phyloP scores from a whole-genome alignment of 2,888 invertebrate species.

The Drosophila ustulata region DNA sequence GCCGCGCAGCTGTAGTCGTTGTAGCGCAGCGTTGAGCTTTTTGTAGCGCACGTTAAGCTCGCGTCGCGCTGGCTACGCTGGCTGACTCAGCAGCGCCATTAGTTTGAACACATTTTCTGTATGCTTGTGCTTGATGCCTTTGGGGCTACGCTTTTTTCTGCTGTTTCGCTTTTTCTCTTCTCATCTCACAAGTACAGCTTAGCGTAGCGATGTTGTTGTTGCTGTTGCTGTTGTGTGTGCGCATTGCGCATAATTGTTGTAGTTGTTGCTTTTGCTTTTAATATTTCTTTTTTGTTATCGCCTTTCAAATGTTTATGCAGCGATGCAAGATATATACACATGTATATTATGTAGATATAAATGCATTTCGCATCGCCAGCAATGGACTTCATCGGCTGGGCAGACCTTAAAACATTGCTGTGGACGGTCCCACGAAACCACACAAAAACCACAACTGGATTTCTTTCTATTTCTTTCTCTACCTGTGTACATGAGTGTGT shows the following conservation, averaged over 20 bases:
- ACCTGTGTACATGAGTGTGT: conserved; percentile 20
- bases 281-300: conserved; percentile 32
- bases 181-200: conserved; percentile 34
- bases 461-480: conserved; percentile 52
- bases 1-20: conserved; percentile 50
- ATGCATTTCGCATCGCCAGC: conserved; percentile 16
- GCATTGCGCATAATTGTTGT: conserved; percentile 53
- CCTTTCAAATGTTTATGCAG: conserved; percentile 49
- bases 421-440: conserved; percentile 45
- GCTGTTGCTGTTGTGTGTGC: conserved; percentile 33
- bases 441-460: conserved; percentile 66
- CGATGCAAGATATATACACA: conserved; percentile 42
- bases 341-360: not conserved
- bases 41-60: conserved; percentile 42
- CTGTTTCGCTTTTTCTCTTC: conserved; percentile 24
- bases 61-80: conserved; percentile 35
- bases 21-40: conserved; percentile 54
- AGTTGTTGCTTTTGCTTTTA: conserved; percentile 28
- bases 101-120: conserved; percentile 73
- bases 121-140: conserved; percentile 33
- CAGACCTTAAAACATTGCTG: conserved; percentile 27
- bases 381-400: conserved; percentile 20
- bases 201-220: conserved; percentile 3
- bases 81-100: conserved; percentile 73
- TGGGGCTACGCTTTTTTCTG: conserved; percentile 34